Evolutionary conservation across 1,140 invertebrate species (phyloP).

Genomic region (Agrilus planipennis): DNA sequence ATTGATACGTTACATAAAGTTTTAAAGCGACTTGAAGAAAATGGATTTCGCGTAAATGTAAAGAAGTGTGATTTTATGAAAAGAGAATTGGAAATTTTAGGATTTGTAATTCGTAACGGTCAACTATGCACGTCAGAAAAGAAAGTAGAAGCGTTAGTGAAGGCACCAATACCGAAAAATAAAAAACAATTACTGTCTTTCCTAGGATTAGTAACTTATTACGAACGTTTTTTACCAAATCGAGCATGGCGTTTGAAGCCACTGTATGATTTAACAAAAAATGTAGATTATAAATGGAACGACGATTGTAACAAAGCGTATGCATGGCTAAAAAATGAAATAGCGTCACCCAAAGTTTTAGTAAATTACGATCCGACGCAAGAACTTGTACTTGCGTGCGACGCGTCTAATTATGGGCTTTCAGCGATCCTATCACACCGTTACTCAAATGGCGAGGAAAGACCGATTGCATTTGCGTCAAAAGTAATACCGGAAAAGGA

Average conservation of each 20-base stretch:
- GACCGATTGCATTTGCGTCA: background rate
- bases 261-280: conserved; percentile 6
- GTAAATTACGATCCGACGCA: conserved; percentile 2
- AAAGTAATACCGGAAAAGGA: background rate
- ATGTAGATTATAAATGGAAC: background rate
- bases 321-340: conserved; percentile 2
- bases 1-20: conserved; percentile 7
- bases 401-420: background rate
- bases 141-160: conserved; percentile 15
- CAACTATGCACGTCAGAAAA: conserved; percentile 19
- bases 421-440: background rate
- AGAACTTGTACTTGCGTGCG: background rate
- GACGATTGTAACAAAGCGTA: conserved; percentile 2
- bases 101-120: conserved; percentile 23
- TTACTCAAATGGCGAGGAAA: background rate
- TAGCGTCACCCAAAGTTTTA: background rate
- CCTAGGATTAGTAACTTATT: conserved; percentile 29
- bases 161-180: conserved; percentile 19
- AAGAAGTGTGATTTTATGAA: conserved; percentile 18
- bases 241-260: conserved; percentile 2
- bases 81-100: conserved; percentile 27
- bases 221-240: conserved; percentile 2
- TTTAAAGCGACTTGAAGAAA: conserved; percentile 4
- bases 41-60: conserved; percentile 14
- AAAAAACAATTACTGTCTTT: conserved; percentile 21